Evolutionary conservation across 2,113 vertebrate species (phyloP), one percentile per base, ranked within the genome.

Genomic region (Nycticryphes semicollaris): DNA sequence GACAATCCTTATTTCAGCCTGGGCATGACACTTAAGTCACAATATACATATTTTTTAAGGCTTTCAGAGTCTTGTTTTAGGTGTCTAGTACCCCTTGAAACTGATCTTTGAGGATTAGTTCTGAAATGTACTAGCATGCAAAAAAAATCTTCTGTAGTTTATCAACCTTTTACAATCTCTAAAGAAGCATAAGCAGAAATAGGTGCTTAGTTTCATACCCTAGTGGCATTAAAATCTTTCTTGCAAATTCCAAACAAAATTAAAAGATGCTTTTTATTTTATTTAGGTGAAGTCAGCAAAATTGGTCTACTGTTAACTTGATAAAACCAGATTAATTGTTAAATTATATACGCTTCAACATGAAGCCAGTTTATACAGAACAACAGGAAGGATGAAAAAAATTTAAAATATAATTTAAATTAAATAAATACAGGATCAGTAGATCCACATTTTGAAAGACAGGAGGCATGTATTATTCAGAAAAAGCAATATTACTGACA

Each of bases 171-270:
- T 73, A 63, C 3, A 77, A 66, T 60, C 28, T 45, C 39, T 91
- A 30, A 23, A 10, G 74, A 35, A 0, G 0, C 74, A 73, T 11
- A 77, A 66, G 19, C 12, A 63, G 56, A 0, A 6, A 24, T 27
- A 47, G 14, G 13, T n/a, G 60, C 39, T 56, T 69, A 30, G 41
- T 63, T 74, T 90, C 45, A 24, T 47, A 51, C 5, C 47, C 1
- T 10, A 56, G 25, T 84, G 7, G 0, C 25, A 56, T 31, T 2
- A 1, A 63, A 95, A 54, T 10, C 22, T 33, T 54, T 3, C 10
- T 77, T 87, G 57, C 73, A 87, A 78, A 51, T 67, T 15, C 3
- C 8, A 77, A 62, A 81, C 33, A 47, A 72, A 81, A 72, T 56
- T 37, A 56, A 63, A 67, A 59, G 0, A 50, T 22, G 3, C 2